phyloP scores from a whole-genome alignment of 2,797 vertebrate genomes.

The Buphagus erythrorhynchus region DNA sequence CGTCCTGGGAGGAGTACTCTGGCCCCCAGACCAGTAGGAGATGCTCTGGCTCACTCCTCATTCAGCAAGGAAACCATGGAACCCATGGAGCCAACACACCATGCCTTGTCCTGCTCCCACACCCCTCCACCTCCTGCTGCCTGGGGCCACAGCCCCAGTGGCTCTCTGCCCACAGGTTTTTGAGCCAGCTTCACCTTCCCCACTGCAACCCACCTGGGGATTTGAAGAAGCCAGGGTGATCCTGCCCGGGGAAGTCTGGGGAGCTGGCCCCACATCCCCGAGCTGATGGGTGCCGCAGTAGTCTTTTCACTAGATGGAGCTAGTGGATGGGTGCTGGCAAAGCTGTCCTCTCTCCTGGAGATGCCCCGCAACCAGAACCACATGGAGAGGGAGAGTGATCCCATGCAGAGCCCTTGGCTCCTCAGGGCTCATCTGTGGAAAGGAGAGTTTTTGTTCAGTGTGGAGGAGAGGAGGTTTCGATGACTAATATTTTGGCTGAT shows the following conservation, averaged over 20 bases:
- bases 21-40: background rate
- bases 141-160: rapidly evolving
- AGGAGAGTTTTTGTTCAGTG: background rate
- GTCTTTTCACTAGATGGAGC: constrained; percentile 59
- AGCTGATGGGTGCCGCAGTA: rapidly evolving
- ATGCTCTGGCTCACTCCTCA: background rate
- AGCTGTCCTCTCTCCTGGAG: background rate
- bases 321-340: constrained; percentile 7
- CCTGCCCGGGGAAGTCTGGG: rapidly evolving
- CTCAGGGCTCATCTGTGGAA: background rate
- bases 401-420: background rate
- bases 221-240: background rate
- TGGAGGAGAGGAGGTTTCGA: background rate
- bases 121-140: background rate
- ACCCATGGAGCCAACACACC: background rate
- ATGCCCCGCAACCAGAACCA: background rate
- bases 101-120: background rate
- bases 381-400: background rate
- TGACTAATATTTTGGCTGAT: constrained; percentile 3
- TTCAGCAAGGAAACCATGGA: background rate
- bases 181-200: background rate
- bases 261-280: background rate
- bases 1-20: background rate
- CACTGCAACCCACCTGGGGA: background rate
- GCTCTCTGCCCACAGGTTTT: background rate